Evolutionary conservation across 2,797 vertebrate genomes (phyloP), one percentile per base, ranked within the genome.

Genomic region (Halcyon badia): DNA sequence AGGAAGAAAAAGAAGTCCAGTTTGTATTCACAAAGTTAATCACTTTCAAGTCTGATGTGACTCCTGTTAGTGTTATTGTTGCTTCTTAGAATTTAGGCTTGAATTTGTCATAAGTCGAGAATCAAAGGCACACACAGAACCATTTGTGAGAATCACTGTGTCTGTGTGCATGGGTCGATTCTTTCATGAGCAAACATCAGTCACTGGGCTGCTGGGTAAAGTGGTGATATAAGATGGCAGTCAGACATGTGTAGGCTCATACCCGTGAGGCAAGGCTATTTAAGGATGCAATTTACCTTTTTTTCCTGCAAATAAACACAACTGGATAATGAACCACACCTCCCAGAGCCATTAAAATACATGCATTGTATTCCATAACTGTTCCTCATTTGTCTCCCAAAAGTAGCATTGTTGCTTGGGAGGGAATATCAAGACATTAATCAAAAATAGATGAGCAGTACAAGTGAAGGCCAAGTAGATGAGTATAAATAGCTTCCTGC

Each of bases 31-130:
- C 56, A 90, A 71, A 90, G 44, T 61, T 89, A 80, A 80, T 79
- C 9, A 2, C 60, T 89, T 94, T 90, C 79, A 86, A 81, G 82
- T 77, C 78, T 94, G 87, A 85, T 5, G 5, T 80, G 76, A 83
- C 79, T 94, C 81, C 90, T 75, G 64, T 91, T 87, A 77, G 70
- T 95, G 81, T 91, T 94, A 84, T 81, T 91, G 94, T 90, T 95
- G 48, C 65, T 96, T 96, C 92, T 83, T 87, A 95, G 96, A 94
- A 94, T 90, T 93, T 92, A 80, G 81, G 71, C 92, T 97, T 83
- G 86, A 82, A 69, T 87, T 94, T 92, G 78, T 81, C 90, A 96
- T 91, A 90, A 79, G 71, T 44, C 7, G 0, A 68, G 75, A 92
- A 93, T 72, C 83, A 82, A 83, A 89, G 46, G n/a, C 88, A 71